phyloP scores from a whole-genome alignment of 2,797 vertebrate genomes.

The Lepilemur septentrionalis region DNA sequence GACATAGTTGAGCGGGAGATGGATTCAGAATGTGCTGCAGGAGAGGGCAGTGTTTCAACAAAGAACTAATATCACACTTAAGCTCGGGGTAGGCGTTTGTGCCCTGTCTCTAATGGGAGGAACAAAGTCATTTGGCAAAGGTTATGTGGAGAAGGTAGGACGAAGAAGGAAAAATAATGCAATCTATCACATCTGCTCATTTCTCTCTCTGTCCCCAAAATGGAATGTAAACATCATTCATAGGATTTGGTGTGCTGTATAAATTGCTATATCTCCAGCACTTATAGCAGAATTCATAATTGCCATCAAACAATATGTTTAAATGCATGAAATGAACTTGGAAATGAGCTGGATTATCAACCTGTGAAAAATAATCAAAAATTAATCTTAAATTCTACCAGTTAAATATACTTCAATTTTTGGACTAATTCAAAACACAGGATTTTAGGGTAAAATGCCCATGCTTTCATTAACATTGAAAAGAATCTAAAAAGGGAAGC shows the following conservation, averaged over 20 bases:
- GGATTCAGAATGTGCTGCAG: not conserved
- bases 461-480: not conserved
- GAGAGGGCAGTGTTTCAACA: not conserved
- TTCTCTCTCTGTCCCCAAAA: not conserved
- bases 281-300: not conserved
- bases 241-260: not conserved
- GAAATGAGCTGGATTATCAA: not conserved
- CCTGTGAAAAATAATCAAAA: not conserved
- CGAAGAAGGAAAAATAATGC: not conserved
- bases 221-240: not conserved
- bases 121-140: not conserved
- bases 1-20: not conserved
- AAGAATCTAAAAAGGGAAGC: not conserved
- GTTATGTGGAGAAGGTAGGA: not conserved
- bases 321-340: not conserved
- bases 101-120: not conserved
- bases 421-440: not conserved
- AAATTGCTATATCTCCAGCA: not conserved
- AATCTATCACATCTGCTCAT: not conserved
- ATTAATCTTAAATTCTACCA: not conserved
- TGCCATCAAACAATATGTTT: not conserved
- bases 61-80: not conserved
- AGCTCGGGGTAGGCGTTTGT: not conserved
- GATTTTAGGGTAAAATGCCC: not conserved
- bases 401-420: not conserved